Base-by-base conservation (phyloP, 2,797 vertebrate species). In the Aselliscus stoliczkanus region DNA sequence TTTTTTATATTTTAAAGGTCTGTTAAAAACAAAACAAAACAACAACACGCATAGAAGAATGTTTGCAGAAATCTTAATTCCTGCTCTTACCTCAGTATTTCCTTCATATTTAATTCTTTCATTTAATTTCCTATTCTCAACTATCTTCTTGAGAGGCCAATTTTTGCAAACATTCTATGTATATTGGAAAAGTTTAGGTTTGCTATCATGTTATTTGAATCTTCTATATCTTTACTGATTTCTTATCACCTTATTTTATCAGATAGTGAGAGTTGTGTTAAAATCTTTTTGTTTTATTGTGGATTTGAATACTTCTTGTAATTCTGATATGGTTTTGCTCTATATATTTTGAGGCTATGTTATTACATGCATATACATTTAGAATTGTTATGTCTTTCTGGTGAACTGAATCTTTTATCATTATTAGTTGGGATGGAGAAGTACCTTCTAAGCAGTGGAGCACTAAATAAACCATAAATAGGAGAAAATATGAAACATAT, bases 11-110 rank as follows among this genome's bases (percentile, higher is more conserved):
- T 93, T 92, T 73, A 84, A 96, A 92, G 25, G 27, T 10, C 60
- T 62, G 9, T 88, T 75, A 88, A 91, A 92, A 88, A 62, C 20
- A 64, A 42, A 56, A 81, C 14, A 93, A 84, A 93, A 84, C 58
- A 62, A 25, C 50, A 3, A 47, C 14, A 84, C 27, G 91, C 27
- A 88, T 17, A 54, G 7, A 88, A 31, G 34, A 62, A 52, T 77
- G 58, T 65, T 27, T 77, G 31, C n/a, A 90, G 47, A 86, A 14
- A 65, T 5, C 44, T 73, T 83, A 79, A 80, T 39, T 86, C n/a
- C 25, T 88, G 42, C n/a, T 92, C 80, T 93, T 76, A 79, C 17
- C 44, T 73, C 79, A 88, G 73, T 93, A 93, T 88, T 93, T 82
- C 4, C n/a, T 64, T 77, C n/a, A 67, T 52, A 73, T 54, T 88